Evolutionary conservation across 2,888 invertebrate species (phyloP).

Genomic region (Eilema sororculum): DNA sequence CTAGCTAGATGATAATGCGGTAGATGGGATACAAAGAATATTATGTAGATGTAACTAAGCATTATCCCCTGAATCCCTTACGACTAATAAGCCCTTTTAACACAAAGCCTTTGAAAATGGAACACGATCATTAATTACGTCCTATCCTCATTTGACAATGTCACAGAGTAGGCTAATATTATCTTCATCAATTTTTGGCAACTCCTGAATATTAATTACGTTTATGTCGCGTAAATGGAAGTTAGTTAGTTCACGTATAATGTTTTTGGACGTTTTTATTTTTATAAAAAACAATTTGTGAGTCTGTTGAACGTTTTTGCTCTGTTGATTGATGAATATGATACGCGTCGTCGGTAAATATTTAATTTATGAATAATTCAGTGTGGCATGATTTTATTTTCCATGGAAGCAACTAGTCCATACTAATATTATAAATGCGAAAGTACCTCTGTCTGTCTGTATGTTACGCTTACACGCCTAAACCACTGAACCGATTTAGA

Average conservation of each 20-base stretch:
- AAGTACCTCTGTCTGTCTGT: too few relatives aligned
- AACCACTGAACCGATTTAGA: too few relatives aligned
- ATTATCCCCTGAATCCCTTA: background rate
- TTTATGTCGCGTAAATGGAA: constrained; percentile 20
- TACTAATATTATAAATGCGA: too few relatives aligned
- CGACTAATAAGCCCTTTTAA: background rate
- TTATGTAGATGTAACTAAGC: constrained; percentile 3
- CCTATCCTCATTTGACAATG: constrained; percentile 32
- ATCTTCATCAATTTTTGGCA: constrained; percentile 38
- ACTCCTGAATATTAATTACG: constrained; percentile 26
- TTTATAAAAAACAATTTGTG: constrained; percentile 12
- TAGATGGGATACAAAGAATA: background rate
- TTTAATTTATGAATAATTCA: background rate
- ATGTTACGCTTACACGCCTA: too few relatives aligned
- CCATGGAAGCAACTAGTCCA: too few relatives aligned
- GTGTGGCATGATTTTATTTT: too few relatives aligned
- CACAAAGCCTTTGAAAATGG: constrained; percentile 23
- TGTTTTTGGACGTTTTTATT: constrained; percentile 8
- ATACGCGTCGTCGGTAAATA: background rate
- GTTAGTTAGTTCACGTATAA: constrained; percentile 16
- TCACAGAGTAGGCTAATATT: constrained; percentile 35
- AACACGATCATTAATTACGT: constrained; percentile 41
- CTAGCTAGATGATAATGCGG: background rate
- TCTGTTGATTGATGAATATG: background rate
- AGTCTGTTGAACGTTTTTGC: background rate